Conservation (phyloP, 2,888 invertebrate genomes). For the Leucania comma region DNA sequence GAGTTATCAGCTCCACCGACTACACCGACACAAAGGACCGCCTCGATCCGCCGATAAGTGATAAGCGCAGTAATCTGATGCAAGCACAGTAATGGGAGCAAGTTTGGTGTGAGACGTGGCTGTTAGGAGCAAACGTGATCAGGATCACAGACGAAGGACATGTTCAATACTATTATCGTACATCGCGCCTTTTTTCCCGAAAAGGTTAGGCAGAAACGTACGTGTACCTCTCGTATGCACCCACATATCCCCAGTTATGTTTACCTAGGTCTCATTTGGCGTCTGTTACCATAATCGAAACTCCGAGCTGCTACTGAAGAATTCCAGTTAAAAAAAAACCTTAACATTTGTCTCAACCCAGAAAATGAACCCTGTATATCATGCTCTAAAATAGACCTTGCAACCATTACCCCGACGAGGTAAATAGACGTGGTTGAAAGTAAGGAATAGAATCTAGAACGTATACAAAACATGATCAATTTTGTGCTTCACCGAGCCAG, state of each 20-base stretch:
- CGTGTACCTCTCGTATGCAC: too few relatives aligned
- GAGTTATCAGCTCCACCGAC: constrained; percentile 46
- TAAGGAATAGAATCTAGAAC: background rate
- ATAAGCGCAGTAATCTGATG: constrained; percentile 16
- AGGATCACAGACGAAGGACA: background rate
- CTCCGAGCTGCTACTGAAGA: background rate
- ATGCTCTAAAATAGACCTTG: background rate
- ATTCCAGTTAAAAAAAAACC: background rate
- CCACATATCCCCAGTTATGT: too few relatives aligned
- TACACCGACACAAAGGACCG: constrained; percentile 37
- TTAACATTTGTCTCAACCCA: background rate
- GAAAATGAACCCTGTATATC: background rate
- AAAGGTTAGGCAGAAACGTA: background rate
- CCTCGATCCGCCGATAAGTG: constrained; percentile 29
- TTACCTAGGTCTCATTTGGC: too few relatives aligned
- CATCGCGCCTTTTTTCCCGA: background rate
- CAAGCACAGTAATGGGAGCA: background rate
- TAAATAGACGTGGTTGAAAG: too few relatives aligned
- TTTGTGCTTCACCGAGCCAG: background rate
- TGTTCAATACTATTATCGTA: too few relatives aligned
- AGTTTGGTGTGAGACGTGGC: background rate
- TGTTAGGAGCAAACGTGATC: background rate
- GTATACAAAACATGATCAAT: constrained; percentile 4
- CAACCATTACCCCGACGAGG: too few relatives aligned
- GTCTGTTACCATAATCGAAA: background rate